Base-by-base conservation (phyloP, 1,140 invertebrate genomes). In the Neomicropteryx cornuta region DNA sequence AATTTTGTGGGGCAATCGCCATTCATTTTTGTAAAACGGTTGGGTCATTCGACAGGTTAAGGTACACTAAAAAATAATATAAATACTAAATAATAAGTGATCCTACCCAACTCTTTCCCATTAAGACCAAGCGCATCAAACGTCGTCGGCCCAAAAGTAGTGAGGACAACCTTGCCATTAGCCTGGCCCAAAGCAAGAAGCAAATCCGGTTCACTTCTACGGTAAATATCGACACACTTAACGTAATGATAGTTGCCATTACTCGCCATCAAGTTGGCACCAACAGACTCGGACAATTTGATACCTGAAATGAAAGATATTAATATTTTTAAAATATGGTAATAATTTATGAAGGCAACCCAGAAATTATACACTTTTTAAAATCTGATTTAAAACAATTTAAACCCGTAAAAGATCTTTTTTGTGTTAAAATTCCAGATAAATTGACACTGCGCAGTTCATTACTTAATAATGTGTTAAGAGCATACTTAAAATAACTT, bases 131-230 rank as follows among this genome's bases (percentile, higher is more conserved):
- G 52, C 3, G 75, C 67, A 52, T 87, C 82, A 63, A 70, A 75
- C 24, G 71, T 67, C 4, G 75, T 72, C 24, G 83, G 76, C 10
- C 82, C 81, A 59, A 93, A 83, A 20, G 80, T 84, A 18, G 78
- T 81, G 2, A 94, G 64, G 4, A 79, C 68, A 18, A 93, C 76
- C 66, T 81, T 82, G n/a, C 90, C 89, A 69, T 85, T 90, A 1
- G 79, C 76, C 51, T 88, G 77, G 2, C 89, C 90, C 36, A 92
- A 71, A 1, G 88, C 89, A 22, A 94, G 63, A 20, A 93, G 66
- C 20, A 83, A 77, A 47, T 89, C 85, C 5, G 71, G 68, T 23
- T 84, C 75, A 13, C 71, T 45, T 59, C 78, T 67, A 29, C 78
- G 76, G 69, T 83, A 79, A 56, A 87, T 81, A 50, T 87, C 83